Evolutionary conservation across 2,888 invertebrate genomes (phyloP), one percentile per base, ranked within the genome.

Genomic region (Polia nebulosa): DNA sequence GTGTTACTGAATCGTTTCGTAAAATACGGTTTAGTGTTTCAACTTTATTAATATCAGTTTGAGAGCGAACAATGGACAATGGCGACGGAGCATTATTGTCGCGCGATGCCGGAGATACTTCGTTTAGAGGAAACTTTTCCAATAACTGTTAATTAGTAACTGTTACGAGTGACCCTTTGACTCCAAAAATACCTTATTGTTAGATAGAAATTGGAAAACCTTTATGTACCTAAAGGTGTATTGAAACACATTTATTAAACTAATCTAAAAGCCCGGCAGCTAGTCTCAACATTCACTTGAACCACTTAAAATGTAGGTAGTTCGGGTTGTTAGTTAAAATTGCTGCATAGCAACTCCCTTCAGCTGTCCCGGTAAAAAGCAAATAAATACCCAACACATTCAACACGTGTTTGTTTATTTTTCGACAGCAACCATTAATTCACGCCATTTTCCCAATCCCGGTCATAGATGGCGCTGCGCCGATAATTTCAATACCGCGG

Each of bases 401-500:
- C 41, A 71, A 60, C 34, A 58, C 25, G 17, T 20, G 6, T 51
- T 6, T 55, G 44, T 69, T 70, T 27, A 15, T 59, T 17, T 0
- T n/a, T 11, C 22, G 45, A 29, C 22, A 25, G 45, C 27, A 17
- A 22, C 6, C 20, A 34, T 62, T 65, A 15, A 22, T 62, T 60
- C 15, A 22, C 13, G 8, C 27, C 5, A 22, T 44, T 39, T 60
- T 27, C 57, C 15, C n/a, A 22, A 22, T 44, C 29, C 15, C 17
- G 1, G 45, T 17, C 34, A 27, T 27, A 57, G 51, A 52, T 53
- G 73, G 22, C 51, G 25, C 20, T 67, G 57, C 32, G 3, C 13
- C 22, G 20, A 62, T 52, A 49, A 51, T 72, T 63, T 60, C 61
- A 69, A 80, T 69, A 61, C 49, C 32, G 39, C 51, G 70, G 41